phyloP scores from a whole-genome alignment of 2,888 invertebrate species.

The Alentia gelatinosa region DNA sequence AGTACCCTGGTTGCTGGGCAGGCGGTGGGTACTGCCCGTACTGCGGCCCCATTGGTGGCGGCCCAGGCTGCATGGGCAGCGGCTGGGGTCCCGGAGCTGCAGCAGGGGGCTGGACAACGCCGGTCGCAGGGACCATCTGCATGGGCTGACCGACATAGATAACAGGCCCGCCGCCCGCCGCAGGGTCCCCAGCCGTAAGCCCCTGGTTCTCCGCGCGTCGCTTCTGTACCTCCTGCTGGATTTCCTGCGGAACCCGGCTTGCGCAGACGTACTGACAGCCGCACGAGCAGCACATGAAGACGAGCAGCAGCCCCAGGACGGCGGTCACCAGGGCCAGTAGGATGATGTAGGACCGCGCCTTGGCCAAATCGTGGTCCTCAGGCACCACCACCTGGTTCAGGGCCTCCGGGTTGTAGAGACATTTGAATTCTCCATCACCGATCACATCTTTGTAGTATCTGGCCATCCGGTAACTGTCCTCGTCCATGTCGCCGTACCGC shows the following conservation, averaged over 20 bases:
- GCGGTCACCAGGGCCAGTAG: not conserved
- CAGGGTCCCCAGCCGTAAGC: not conserved
- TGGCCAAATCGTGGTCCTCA: not conserved
- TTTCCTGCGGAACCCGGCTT: not conserved
- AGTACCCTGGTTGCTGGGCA: not conserved
- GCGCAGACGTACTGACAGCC: not conserved
- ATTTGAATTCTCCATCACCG: not conserved
- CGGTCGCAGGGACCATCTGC: not conserved
- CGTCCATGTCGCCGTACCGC: not conserved
- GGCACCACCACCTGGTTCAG: not conserved
- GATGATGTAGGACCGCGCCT: not conserved
- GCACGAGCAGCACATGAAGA: not conserved
- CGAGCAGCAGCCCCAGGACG: not conserved
- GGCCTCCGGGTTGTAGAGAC: not conserved
- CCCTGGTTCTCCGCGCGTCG: not conserved
- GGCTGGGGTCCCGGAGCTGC: not conserved
- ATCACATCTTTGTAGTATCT: not conserved
- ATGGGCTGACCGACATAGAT: not conserved
- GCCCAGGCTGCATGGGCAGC: constrained; percentile 1
- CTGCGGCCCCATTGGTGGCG: not conserved
- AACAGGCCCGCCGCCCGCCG: not conserved
- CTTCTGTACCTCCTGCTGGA: not conserved
- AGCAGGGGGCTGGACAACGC: not conserved
- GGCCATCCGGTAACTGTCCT: not conserved
- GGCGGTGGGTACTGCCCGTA: not conserved